Conservation (phyloP, 2,888 invertebrate genomes). For the Cheilosia pagana region DNA sequence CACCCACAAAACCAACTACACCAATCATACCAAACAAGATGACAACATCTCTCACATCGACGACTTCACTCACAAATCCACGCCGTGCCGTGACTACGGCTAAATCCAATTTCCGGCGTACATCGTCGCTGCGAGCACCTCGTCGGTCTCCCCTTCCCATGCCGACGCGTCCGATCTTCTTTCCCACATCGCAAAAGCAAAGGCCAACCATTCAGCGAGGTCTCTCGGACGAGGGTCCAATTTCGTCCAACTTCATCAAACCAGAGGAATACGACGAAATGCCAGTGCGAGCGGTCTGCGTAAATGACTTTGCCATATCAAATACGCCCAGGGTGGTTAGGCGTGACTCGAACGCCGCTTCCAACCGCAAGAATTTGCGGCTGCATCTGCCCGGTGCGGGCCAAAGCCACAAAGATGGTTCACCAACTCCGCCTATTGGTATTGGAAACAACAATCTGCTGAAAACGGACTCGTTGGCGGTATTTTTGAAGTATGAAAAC, state of each 20-base stretch:
- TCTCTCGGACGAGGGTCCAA: slow-evolving; percentile 83
- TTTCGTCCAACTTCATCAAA: slow-evolving; percentile 82
- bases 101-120: slow-evolving; percentile 81
- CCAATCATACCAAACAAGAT: slow-evolving; percentile 76
- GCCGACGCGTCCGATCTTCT: slow-evolving; percentile 78
- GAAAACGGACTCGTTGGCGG: slow-evolving; percentile 83
- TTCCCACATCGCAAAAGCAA: slow-evolving; percentile 80
- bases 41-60: slow-evolving; percentile 79
- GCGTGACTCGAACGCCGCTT: slow-evolving; percentile 80
- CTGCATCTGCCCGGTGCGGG: slow-evolving; percentile 70
- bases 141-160: slow-evolving; percentile 80
- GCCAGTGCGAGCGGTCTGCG: slow-evolving; percentile 83
- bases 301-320: slow-evolving; percentile 80
- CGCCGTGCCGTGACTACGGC: slow-evolving; percentile 60
- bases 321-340: slow-evolving; percentile 81
- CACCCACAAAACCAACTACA: slow-evolving; percentile 79
- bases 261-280: slow-evolving; percentile 83
- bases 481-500: slow-evolving; percentile 83
- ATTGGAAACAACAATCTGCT: slow-evolving; percentile 76
- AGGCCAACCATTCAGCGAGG: slow-evolving; percentile 83
- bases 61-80: slow-evolving; percentile 77
- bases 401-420: slow-evolving; percentile 50
- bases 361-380: slow-evolving; percentile 80
- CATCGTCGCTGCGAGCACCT: slow-evolving; percentile 82
- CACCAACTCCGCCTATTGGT: slow-evolving; percentile 41